These are phyloP conservation scores for Melanaphis sacchari DNA, from an alignment of 1,140 invertebrate species.

Conservation along the genomic window DNA sequence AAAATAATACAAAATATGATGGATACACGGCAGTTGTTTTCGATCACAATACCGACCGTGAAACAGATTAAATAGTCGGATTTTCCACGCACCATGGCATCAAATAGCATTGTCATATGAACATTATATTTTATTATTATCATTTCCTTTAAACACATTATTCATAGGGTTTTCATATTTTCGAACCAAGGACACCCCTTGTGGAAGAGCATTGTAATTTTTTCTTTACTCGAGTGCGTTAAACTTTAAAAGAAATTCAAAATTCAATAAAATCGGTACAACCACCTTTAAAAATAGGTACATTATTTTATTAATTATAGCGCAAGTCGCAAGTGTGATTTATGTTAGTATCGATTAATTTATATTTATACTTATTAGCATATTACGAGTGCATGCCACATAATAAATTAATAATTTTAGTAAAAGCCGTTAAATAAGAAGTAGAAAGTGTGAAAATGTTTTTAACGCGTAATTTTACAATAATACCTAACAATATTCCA, in stretches of 20 bases:
- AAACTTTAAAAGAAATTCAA: background rate
- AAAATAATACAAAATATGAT: background rate
- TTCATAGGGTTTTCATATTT: slow-evolving; percentile 10
- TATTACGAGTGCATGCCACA: background rate
- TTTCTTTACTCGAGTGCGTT: background rate
- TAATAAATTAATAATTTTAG: background rate
- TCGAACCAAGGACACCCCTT: slow-evolving; percentile 16
- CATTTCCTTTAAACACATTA: background rate
- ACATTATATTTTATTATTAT: slow-evolving; percentile 16
- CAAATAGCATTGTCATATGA: slow-evolving; percentile 16
- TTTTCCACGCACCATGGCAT: slow-evolving; percentile 29
- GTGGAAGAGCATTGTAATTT: slow-evolving; percentile 7
- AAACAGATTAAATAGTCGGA: slow-evolving; percentile 30
- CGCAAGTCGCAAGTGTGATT: background rate
- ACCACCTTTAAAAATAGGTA: background rate
- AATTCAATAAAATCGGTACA: slow-evolving; percentile 5
- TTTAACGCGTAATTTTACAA: background rate
- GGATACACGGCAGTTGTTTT: background rate
- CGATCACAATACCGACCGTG: slow-evolving; percentile 11
- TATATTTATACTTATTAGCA: background rate
- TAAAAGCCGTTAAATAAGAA: background rate
- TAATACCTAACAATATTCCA: no score
- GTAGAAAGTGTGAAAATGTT: background rate
- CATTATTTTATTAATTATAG: background rate
- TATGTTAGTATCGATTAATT: background rate